Base-by-base conservation (phyloP, 35 echinoderm and acorn worm species). In the Chiridota heheva region DNA sequence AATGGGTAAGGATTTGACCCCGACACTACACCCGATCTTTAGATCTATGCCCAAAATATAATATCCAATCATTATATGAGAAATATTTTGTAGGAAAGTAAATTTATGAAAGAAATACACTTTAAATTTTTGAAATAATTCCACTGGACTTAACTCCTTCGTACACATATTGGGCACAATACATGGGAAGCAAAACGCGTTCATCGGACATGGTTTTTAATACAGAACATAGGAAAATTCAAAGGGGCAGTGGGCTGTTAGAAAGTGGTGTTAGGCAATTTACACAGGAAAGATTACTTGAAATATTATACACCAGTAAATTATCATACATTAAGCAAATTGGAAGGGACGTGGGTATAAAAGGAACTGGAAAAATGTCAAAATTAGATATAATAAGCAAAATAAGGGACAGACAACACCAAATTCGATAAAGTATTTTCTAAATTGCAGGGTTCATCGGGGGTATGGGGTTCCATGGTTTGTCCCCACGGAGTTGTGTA, bases 401-500 rank as follows among this genome's bases (percentile, higher is more conserved):
- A 53, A n/a, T 13, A 13, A n/a, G 10, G 48, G 48, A 13, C 48
- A n/a, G 10, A 53, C 10, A 53, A 53, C 10, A 53, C 48, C 10
- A 53, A 53, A n/a, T 53, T 53, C 48, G n/a, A 53, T 10, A 53
- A 53, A n/a, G 48, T n/a, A 13, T 53, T 53, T n/a, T 10, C 10
- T 10, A 53, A 53, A 53, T 13, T 53, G 10, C n/a, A n/a, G 48
- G 48, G 48, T 13, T 13, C 10, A n/a, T 53, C 48, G 10, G 48
- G 61, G 15, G 28, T 10, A 29, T 65, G 10, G 10, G 10, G 7
- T 65, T 15, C 61, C 28, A 31, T 28, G 8, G 8, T 31, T 10
- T 75, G 71, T 73, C 81, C 65, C 53, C 66, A 84, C 44, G 81
- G 81, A 8, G 36, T 84, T 36, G 68, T 84, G 20, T 84, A 84